Conservation (phyloP, 2,888 invertebrate genomes). For the Trissolcus brochymenae region DNA sequence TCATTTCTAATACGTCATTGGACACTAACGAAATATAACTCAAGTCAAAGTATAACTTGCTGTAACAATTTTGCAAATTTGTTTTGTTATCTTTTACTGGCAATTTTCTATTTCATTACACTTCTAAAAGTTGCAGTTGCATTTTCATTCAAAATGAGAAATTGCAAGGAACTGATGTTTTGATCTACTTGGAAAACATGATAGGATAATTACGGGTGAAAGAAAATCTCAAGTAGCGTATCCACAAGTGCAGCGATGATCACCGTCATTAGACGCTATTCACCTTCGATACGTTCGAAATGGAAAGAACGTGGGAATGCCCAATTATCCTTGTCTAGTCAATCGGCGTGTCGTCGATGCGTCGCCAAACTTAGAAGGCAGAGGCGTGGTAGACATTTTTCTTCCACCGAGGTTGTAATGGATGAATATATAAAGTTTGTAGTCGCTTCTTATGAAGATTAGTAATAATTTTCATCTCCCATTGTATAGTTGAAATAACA, state of each 20-base stretch:
- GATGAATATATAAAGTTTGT: slow-evolving; percentile 59
- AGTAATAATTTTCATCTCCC: slow-evolving; percentile 55
- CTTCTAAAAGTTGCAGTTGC: not conserved
- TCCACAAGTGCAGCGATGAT: slow-evolving; percentile 32
- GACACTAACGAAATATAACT: no score
- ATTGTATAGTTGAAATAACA: slow-evolving; percentile 52
- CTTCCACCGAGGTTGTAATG: slow-evolving; percentile 56
- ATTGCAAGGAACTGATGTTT: not conserved
- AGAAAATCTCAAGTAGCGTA: slow-evolving; percentile 13
- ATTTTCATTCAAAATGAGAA: not conserved
- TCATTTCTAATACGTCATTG: no score
- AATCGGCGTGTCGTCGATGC: slow-evolving; percentile 34
- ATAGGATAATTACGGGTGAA: not conserved
- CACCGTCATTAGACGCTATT: slow-evolving; percentile 44
- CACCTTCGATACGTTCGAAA: slow-evolving; percentile 53
- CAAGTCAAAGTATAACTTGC: not conserved
- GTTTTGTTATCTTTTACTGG: not conserved
- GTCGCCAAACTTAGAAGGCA: slow-evolving; percentile 56
- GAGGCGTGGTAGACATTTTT: slow-evolving; percentile 60
- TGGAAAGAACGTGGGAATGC: slow-evolving; percentile 55
- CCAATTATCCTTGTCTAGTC: slow-evolving; percentile 56
- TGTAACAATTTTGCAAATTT: not conserved
- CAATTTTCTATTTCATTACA: not conserved
- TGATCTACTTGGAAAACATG: no score
- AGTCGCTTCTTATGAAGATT: slow-evolving; percentile 56